Evolutionary conservation across 2,888 invertebrate species (phyloP), one percentile per base, ranked within the genome.

Genomic region (Sinotaia quadrata): DNA sequence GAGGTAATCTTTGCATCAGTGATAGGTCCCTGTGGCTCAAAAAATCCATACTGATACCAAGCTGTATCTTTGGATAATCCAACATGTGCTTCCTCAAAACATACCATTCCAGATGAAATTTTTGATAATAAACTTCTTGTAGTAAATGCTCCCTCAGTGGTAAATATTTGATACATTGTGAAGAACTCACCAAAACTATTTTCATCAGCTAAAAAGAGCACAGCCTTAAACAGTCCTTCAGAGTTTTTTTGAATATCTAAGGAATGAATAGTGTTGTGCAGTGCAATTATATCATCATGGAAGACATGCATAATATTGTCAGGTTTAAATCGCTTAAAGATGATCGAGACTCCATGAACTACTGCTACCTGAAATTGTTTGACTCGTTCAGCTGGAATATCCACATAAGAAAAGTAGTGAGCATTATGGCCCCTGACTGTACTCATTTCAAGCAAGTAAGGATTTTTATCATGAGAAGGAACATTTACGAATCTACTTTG

Each of bases 281-380:
- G 68, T 2, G 90, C 90, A 21, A 90, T 72, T 2, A 90, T 78
- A 77, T 90, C 90, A 82, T 90, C 90, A 80, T 90, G 90, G 49
- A 90, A 78, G 10, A 89, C 88, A 83, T 90, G 90, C 90, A 90
- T 90, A n/a, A 90, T 78, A 78, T 90, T 90, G 74, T 90, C 90
- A 2, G 89, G 88, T 74, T 90, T 89, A 75, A 90, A 90, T 12
- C 90, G 81, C 57, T 81, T 82, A 27, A 89, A 75, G 4, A 89
- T 70, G 37, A 89, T 76, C 37, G 79, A 81, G 24, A 72, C 75
- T 12, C 77, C 75, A 7, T 73, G 57, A 10, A 83, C 36, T 67
- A 78, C 78, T 0, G 65, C 69, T 8, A 83, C 68, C 18, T 72
- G 73, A 63, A 85, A 81, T n/a, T 73, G 49, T 7, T 36, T 34